Base-by-base conservation (phyloP, 1,140 invertebrate species). In the Choristoneura fumiferana region DNA sequence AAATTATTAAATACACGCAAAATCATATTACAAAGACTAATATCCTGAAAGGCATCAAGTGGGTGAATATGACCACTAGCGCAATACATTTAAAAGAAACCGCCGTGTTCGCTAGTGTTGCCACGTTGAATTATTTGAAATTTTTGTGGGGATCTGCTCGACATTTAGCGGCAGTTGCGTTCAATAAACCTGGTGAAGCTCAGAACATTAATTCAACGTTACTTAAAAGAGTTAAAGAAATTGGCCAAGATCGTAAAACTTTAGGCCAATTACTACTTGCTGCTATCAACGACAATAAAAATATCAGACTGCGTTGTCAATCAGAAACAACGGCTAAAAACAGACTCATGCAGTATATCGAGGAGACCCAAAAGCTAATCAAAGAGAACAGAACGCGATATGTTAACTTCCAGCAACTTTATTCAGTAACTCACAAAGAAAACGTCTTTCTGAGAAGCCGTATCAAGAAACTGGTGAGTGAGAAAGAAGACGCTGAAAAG, bases 331-430 rank as follows among this genome's bases (percentile, higher is more conserved):
- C 75, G 62, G 68, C 79, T 9, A 86, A 80, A 65, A 76, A 71
- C 22, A 71, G 76, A 67, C 71, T 83, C 17, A 45, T 66, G 4
- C 57, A 54, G 29, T 60, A 81, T 29, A 69, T 79, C 8, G 71
- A 85, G 62, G 65, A 78, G 8, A 74, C 74, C 4, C 69, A 84
- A 33, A 78, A 69, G 54, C 57, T 74, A 67, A 67, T 84, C 29
- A 83, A 76, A 65, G 78, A 83, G 60, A 79, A 73, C 35, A 69
- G 68, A 56, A 73, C 69, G 0, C 70, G 62, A 38, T 83, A 78
- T 54, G 54, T 81, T 4, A 76, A 63, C 74, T 84, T 81, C 43
- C 81, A 84, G 56, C 73, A 88, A 59, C 66, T 85, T 14, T 85
- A 84, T 65, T 58, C 79, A 12, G 55, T 73, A 15, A 77, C 78